Evolutionary conservation across 2,888 invertebrate genomes (phyloP), one percentile per base, ranked within the genome.

Genomic region (Alcis repandata): DNA sequence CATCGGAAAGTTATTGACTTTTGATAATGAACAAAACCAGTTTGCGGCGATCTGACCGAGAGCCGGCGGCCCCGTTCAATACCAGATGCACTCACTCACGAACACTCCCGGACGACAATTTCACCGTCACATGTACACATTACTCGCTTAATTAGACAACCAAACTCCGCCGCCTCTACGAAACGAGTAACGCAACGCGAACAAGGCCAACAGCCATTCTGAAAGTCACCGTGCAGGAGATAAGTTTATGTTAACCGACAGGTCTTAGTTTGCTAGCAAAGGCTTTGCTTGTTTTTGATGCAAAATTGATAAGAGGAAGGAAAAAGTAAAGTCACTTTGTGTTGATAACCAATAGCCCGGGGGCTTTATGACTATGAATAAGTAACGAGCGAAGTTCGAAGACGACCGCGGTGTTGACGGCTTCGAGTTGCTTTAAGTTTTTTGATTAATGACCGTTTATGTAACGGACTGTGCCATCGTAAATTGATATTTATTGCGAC

Each of bases 1-100:
- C 89, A 90, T 91, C 91, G 83, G 89, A 92, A 91, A 92, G 92
- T 92, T 93, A 93, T 93, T 93, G 92, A 93, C 92, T 92, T 92
- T 92, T 92, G 92, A 89, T 92, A 91, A 92, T 93, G 92, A 83
- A 83, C 73, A 46, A 88, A 93, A 93, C 92, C 90, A 87, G 92
- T 93, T 92, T 91, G 86, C 60, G 60, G 65, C 79, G 74, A 80
- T 82, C 86, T 92, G 92, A 91, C 92, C 92, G 90, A 88, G 87
- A 88, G 89, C 81, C 79, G 80, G 77, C 87, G 90, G 86, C 92
- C 92, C 80, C 88, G 89, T 89, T 92, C 88, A 88, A 88, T 90
- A 91, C 84, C 88, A 89, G 85, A 83, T 79, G 78, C 76, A 76
- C 80, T 73, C 77, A 86, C 80, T 78, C 73, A 70, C 67, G 78